phyloP scores from a whole-genome alignment of 2,888 invertebrate species.

The Teleogryllus oceanicus region DNA sequence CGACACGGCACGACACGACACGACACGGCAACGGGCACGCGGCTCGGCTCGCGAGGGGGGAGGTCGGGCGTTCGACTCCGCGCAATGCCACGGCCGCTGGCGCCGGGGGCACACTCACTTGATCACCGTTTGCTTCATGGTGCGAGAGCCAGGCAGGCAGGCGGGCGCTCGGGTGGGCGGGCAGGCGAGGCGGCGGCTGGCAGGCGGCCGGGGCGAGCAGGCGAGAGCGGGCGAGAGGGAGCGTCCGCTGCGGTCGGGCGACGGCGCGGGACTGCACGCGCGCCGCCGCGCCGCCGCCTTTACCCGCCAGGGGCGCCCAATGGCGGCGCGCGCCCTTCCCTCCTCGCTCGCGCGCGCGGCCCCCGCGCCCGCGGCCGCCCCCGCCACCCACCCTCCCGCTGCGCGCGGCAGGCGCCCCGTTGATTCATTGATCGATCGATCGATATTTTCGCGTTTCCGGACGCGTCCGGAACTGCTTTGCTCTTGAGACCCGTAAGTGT shows the following conservation, averaged over 20 bases:
- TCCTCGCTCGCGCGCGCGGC: not conserved
- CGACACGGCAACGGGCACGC: no score
- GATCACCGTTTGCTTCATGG: not conserved
- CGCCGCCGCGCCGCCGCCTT: not conserved
- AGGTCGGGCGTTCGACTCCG: no score
- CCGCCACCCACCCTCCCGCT: not conserved
- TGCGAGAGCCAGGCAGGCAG: not conserved
- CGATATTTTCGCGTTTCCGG: no score
- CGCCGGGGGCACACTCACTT: not conserved
- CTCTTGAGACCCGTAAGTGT: no score
- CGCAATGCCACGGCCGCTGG: no score
- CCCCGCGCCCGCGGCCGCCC: not conserved
- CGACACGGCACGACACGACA: no score
- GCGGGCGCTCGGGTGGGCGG: not conserved
- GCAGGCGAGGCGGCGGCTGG: not conserved
- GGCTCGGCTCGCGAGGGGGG: no score
- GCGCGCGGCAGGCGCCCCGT: not conserved
- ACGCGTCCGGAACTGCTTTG: no score
- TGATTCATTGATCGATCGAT: no score
- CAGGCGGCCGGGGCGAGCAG: not conserved
- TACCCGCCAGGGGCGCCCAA: not conserved
- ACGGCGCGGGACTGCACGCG: not conserved
- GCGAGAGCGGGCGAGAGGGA: not conserved
- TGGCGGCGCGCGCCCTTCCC: not conserved
- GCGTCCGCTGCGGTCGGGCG: slow-evolving; percentile 1